These are phyloP conservation scores for Pissodes strobi DNA, from an alignment of 1,140 invertebrate species.

Conservation along the genomic window DNA sequence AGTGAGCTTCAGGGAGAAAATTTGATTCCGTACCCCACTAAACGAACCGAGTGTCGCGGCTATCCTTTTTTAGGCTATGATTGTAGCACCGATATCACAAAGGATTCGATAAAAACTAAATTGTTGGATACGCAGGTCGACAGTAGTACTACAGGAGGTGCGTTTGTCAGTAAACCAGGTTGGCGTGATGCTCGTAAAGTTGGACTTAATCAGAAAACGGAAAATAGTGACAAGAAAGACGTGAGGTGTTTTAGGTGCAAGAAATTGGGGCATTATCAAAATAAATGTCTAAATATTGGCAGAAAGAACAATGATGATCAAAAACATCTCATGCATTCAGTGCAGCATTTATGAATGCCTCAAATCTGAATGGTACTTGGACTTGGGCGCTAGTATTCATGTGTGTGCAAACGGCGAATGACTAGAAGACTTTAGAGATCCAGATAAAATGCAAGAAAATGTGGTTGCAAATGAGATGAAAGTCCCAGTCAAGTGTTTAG, in stretches of 20 bases:
- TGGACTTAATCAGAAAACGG: too few species aligned
- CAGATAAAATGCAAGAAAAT: conserved; percentile 7
- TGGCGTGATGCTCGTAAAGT: too few species aligned
- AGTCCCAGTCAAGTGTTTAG: too few species aligned
- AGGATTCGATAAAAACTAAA: conserved; percentile 34
- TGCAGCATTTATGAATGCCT: conserved; percentile 31
- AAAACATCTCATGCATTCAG: conserved; percentile 16
- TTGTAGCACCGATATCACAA: conserved; percentile 27
- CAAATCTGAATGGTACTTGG: conserved; percentile 43
- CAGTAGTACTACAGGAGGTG: too few species aligned
- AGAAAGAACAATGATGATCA: neutral
- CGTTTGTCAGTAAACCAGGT: too few species aligned
- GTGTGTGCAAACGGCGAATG: conserved; percentile 39
- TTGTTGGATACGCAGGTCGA: conserved; percentile 23
- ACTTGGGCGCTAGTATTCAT: conserved; percentile 45
- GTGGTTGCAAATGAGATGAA: conserved; percentile 20
- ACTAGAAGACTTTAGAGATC: conserved; percentile 5
- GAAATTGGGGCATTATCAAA: conserved; percentile 23
- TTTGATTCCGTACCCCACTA: too few species aligned
- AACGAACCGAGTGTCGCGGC: too few species aligned
- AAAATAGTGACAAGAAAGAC: neutral
- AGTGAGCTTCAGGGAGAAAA: too few species aligned
- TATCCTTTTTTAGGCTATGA: too few species aligned
- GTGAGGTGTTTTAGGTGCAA: conserved; percentile 27
- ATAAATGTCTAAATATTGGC: conserved; percentile 10